Conservation (phyloP, 2,113 vertebrate genomes). For the Hirundichthys speculiger region DNA sequence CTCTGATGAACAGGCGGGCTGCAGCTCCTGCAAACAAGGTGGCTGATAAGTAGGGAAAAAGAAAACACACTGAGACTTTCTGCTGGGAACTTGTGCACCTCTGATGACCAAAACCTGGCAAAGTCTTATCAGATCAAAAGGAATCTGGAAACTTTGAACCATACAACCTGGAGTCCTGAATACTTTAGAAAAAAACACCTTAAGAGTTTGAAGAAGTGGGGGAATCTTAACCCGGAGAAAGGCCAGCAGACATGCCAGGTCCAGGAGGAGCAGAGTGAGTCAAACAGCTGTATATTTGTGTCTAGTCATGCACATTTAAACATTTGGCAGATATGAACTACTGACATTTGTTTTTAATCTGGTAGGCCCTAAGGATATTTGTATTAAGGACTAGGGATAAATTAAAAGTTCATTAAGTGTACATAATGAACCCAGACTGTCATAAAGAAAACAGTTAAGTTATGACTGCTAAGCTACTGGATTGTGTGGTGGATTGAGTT, state of each 20-base stretch:
- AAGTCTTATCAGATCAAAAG: background rate
- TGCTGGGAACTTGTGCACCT: conserved; percentile 4
- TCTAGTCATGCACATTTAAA: background rate
- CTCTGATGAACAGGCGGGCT: conserved; percentile 38
- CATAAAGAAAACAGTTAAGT: too few species aligned
- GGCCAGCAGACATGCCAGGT: conserved; percentile 62
- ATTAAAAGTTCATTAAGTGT: background rate
- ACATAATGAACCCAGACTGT: too few species aligned
- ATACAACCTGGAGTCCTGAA: conserved; percentile 3
- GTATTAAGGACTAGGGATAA: background rate
- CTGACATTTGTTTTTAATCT: too few species aligned
- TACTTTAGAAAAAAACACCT: conserved; percentile 4
- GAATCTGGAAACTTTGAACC: conserved; percentile 19
- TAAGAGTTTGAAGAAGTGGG: conserved; percentile 13
- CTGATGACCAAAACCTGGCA: conserved; percentile 11
- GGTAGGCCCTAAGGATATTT: background rate
- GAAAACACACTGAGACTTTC: conserved; percentile 16
- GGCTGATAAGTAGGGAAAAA: conserved; percentile 15
- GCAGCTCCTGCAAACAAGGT: conserved; percentile 45
- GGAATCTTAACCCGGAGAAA: conserved; percentile 27
- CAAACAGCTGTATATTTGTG: conserved; percentile 37
- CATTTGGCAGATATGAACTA: too few species aligned
- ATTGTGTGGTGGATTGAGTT: too few species aligned
- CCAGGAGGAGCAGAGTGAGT: conserved; percentile 73
- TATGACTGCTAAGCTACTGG: too few species aligned